These are phyloP conservation scores for Ectemnius lituratus DNA, from an alignment of 2,888 invertebrate species.

Conservation along the genomic window DNA sequence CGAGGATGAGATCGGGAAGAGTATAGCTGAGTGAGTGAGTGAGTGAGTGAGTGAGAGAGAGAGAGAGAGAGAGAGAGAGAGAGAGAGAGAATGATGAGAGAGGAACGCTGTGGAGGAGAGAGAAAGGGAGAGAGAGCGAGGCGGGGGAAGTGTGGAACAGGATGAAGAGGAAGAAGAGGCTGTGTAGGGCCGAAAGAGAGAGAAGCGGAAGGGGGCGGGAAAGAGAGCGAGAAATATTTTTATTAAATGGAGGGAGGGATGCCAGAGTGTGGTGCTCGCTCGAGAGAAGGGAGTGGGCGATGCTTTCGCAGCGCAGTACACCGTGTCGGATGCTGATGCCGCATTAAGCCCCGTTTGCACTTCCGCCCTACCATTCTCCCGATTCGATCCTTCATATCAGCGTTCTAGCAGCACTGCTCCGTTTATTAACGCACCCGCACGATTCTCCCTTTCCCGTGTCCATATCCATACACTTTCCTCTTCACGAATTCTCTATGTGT, in stretches of 20 bases:
- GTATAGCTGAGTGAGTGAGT: too few relatives aligned
- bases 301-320: conserved; percentile 40
- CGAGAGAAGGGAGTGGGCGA: conserved; percentile 32
- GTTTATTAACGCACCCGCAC: conserved; percentile 15
- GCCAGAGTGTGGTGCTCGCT: conserved; percentile 10
- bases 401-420: conserved; percentile 7
- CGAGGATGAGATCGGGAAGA: not conserved
- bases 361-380: conserved; percentile 52
- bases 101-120: conserved; percentile 3
- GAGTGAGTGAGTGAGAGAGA: too few relatives aligned
- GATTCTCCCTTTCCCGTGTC: not conserved
- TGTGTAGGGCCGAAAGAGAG: conserved; percentile 5
- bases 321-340: conserved; percentile 54
- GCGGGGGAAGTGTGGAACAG: conserved; percentile 16
- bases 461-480: too few relatives aligned
- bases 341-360: conserved; percentile 59
- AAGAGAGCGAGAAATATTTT: conserved; percentile 57
- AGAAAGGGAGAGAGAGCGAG: conserved; percentile 29
- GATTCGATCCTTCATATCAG: conserved; percentile 37
- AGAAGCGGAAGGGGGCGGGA: conserved; percentile 19
- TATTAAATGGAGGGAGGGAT: conserved; percentile 57
- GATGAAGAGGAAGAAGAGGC: conserved; percentile 13
- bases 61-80: conserved; percentile 6
- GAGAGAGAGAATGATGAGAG: conserved; percentile 3
- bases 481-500: too few relatives aligned